These are phyloP conservation scores for Pyrrhosoma nymphula DNA, from an alignment of 2,888 invertebrate species.

Conservation along the genomic window DNA sequence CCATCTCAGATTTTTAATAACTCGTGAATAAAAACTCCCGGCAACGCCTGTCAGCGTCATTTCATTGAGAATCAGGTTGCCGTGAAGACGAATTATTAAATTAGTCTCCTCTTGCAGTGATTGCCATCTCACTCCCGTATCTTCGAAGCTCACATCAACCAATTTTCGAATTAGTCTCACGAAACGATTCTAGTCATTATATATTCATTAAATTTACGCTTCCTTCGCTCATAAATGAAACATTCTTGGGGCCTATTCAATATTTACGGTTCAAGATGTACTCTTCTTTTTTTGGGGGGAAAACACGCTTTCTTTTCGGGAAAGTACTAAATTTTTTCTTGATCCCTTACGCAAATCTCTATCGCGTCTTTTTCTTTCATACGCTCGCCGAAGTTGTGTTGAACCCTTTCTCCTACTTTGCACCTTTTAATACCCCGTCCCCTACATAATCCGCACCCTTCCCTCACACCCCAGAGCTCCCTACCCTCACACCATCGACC, in stretches of 20 bases:
- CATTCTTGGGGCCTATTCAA: neutral
- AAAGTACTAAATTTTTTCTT: neutral
- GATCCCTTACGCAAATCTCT: neutral
- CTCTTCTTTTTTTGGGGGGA: neutral
- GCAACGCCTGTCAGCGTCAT: neutral
- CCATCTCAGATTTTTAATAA: no score
- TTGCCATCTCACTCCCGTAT: neutral
- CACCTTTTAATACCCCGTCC: neutral
- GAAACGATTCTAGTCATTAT: neutral
- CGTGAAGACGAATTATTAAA: neutral
- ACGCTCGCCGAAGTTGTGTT: neutral
- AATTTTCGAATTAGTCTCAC: conserved; percentile 18
- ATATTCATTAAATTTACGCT: neutral
- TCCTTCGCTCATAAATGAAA: neutral
- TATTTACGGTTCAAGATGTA: neutral
- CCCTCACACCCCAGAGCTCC: neutral
- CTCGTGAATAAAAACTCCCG: neutral
- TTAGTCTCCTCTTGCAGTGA: neutral
- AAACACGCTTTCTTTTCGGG: neutral
- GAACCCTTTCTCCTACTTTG: neutral
- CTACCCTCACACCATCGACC: neutral
- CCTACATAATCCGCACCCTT: neutral
- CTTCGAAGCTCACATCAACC: neutral
- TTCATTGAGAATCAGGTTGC: neutral
- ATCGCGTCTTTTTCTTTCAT: neutral